Conservation (phyloP, 2,888 invertebrate genomes). For the Ctena decussata region DNA sequence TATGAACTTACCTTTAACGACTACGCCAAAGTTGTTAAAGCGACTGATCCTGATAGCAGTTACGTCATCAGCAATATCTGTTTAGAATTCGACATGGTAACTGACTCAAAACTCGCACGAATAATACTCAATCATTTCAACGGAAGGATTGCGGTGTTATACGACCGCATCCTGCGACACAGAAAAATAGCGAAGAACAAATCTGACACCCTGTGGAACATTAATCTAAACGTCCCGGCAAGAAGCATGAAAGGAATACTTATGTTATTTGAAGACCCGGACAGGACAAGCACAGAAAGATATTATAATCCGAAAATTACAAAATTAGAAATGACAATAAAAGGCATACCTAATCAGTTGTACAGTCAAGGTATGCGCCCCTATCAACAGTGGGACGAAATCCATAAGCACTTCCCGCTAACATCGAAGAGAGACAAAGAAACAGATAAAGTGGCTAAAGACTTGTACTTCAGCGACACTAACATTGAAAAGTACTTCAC, state of each 20-base stretch:
- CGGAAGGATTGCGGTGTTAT: conserved; percentile 37
- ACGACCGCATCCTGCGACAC: conserved; percentile 60
- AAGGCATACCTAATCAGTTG: conserved; percentile 60
- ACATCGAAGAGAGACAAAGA: conserved; percentile 28
- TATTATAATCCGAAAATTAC: conserved; percentile 57
- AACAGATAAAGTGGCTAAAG: conserved; percentile 35
- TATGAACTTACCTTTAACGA: conserved; percentile 49
- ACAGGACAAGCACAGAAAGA: conserved; percentile 20
- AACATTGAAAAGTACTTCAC: conserved; percentile 42
- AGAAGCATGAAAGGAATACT: conserved; percentile 66
- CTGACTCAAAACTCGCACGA: background rate
- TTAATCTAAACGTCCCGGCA: conserved; percentile 58
- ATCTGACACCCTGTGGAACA: conserved; percentile 61
- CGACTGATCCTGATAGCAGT: conserved; percentile 34
- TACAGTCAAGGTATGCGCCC: conserved; percentile 62
- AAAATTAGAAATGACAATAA: background rate
- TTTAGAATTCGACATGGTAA: background rate
- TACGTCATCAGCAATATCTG: conserved; percentile 36
- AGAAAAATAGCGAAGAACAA: conserved; percentile 57
- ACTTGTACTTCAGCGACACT: conserved; percentile 21
- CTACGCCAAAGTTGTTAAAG: conserved; percentile 37
- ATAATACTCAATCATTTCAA: background rate
- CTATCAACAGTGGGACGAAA: conserved; percentile 67
- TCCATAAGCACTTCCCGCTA: conserved; percentile 39
- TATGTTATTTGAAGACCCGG: conserved; percentile 50